phyloP scores from a whole-genome alignment of 2,888 invertebrate species.

The Lamproptera curius region DNA sequence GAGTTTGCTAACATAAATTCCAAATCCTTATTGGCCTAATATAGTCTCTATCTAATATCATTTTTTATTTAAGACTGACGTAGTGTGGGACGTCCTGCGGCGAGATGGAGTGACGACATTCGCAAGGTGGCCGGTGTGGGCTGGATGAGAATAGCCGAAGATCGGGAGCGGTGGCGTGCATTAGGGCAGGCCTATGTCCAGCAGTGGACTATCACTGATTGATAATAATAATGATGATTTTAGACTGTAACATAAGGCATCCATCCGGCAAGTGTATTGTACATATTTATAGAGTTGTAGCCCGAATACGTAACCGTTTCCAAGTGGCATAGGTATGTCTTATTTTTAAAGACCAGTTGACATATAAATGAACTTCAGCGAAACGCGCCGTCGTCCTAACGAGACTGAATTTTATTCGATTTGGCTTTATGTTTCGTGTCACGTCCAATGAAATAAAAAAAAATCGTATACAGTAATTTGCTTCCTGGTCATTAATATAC shows the following conservation, averaged over 20 bases:
- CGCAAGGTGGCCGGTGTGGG: too few relatives aligned
- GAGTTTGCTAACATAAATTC: too few relatives aligned
- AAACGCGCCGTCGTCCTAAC: slow-evolving; percentile 8
- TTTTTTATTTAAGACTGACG: too few relatives aligned
- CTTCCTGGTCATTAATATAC: neutral
- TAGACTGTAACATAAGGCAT: slow-evolving; percentile 1
- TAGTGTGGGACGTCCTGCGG: too few relatives aligned
- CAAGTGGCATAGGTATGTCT: slow-evolving; percentile 10
- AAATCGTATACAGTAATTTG: slow-evolving; percentile 2
- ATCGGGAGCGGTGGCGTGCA: too few relatives aligned
- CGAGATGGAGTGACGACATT: too few relatives aligned
- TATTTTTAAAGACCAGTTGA: slow-evolving; percentile 18
- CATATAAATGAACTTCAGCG: slow-evolving; percentile 21
- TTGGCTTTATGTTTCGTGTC: slow-evolving; percentile 8
- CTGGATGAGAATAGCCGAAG: too few relatives aligned
- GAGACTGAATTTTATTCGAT: slow-evolving; percentile 12
- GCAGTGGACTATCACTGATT: too few relatives aligned
- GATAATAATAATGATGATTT: too few relatives aligned
- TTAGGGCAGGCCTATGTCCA: too few relatives aligned
- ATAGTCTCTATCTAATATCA: too few relatives aligned
- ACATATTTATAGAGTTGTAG: slow-evolving; percentile 13
- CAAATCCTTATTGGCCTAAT: too few relatives aligned
- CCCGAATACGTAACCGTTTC: slow-evolving; percentile 12
- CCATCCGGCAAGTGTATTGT: slow-evolving; percentile 11
- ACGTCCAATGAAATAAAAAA: slow-evolving; percentile 2